Percentiles rank a stretch among this genome's conserved stretches.
These are phyloP conservation scores for Sternotherus odoratus DNA, from an alignment of 2,797 vertebrate species.

Conservation along the genomic window DNA sequence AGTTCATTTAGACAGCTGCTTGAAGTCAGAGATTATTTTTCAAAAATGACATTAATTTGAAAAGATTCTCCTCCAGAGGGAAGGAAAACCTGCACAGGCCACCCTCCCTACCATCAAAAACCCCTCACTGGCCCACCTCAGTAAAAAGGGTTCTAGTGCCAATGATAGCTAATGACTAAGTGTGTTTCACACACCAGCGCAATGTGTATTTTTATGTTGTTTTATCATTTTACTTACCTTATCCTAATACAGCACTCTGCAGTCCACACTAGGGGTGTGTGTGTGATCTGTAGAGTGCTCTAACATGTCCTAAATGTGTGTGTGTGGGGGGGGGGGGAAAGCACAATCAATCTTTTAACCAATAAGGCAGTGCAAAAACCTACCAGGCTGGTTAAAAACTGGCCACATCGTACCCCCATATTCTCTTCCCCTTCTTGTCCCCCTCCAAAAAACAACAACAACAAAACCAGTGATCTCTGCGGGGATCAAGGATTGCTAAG, in stretches of 20 bases:
- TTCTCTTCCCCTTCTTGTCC: not conserved
- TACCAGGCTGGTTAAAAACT: not conserved
- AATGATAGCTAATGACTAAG: not conserved
- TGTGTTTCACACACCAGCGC: not conserved
- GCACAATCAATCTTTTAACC: not conserved
- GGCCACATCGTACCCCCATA: not conserved
- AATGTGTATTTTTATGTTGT: not conserved
- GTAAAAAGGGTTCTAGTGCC: not conserved
- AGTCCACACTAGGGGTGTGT: not conserved
- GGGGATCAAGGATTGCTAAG: not conserved
- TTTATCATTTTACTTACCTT: not conserved
- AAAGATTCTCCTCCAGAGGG: not conserved
- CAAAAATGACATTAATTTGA: not conserved
- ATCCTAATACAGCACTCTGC: not conserved
- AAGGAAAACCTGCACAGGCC: not conserved
- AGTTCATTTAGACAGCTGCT: constrained; percentile 2
- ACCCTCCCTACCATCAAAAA: not conserved
- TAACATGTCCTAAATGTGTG: not conserved
- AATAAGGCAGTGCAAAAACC: not conserved
- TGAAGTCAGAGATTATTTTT: not conserved
- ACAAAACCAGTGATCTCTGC: not conserved
- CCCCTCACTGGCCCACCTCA: not conserved
- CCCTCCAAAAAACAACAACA: not conserved
- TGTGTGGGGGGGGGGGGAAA: too few relatives aligned
- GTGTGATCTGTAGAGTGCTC: not conserved